These are phyloP conservation scores for Melanostoma mellinum DNA, from an alignment of 2,888 invertebrate genomes.

Conservation along the genomic window DNA sequence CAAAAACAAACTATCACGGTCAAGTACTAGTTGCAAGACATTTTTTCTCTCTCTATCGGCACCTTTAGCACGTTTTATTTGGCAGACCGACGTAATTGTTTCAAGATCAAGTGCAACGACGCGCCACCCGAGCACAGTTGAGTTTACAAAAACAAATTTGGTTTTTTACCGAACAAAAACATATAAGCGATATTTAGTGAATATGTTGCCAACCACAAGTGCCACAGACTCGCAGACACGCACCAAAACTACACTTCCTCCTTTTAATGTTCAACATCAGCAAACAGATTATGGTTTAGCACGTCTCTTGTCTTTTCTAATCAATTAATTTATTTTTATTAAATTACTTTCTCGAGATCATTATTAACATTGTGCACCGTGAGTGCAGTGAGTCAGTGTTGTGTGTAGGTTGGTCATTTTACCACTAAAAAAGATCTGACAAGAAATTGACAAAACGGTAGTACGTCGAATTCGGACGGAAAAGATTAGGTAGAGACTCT, in stretches of 20 bases:
- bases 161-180: constrained; percentile 3
- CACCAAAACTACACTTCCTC: constrained; percentile 1
- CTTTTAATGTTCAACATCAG: background rate
- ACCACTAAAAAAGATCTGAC: constrained; percentile 25
- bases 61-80: constrained; percentile 27
- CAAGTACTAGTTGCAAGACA: constrained; percentile 36
- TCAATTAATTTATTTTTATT: constrained; percentile 6
- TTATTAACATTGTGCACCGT: constrained; percentile 18
- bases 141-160: constrained; percentile 13
- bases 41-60: constrained; percentile 4
- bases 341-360: constrained; percentile 17
- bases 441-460: constrained; percentile 20
- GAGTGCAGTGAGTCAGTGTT: constrained; percentile 7
- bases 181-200: no score
- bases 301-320: background rate
- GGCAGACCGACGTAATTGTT: constrained; percentile 51
- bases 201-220: constrained; percentile 20
- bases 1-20: constrained; percentile 39
- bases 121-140: constrained; percentile 11
- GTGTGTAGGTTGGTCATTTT: constrained; percentile 32
- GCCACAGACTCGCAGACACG: background rate
- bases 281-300: background rate
- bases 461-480: constrained; percentile 7
- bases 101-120: constrained; percentile 61
- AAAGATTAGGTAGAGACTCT: constrained; percentile 40